Evolutionary conservation across 2,888 invertebrate species (phyloP).

Genomic region (Smittia aterrima): DNA sequence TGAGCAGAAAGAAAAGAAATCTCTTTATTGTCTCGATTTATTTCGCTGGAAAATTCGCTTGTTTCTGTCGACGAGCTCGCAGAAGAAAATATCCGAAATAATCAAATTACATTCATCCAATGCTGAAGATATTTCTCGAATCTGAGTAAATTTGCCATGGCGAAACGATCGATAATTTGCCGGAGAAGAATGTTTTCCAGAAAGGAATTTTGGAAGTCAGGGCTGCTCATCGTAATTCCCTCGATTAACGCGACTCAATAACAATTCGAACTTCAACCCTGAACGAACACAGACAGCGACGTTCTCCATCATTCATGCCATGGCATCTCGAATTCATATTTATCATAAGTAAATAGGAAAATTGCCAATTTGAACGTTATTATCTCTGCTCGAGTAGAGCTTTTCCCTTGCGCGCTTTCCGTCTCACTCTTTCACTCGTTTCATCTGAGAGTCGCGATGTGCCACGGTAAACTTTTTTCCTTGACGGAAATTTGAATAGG

Average conservation of each 20-base stretch:
- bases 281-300: neutral
- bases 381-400: constrained; percentile 35
- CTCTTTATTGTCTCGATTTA: constrained; percentile 12
- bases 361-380: constrained; percentile 41
- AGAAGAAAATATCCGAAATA: neutral
- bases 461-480: too few relatives aligned
- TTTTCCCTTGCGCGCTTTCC: neutral
- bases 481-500: constrained; percentile 38
- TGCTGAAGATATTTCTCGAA: neutral
- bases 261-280: neutral
- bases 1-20: neutral
- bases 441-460: too few relatives aligned
- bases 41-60: constrained; percentile 8
- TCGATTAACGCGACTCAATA: neutral
- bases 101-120: neutral
- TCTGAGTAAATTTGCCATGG: neutral
- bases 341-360: constrained; percentile 41
- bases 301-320: constrained; percentile 26
- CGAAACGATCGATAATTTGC: constrained; percentile 1
- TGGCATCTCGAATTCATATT: constrained; percentile 39
- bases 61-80: neutral
- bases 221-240: neutral
- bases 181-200: neutral
- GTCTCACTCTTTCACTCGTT: neutral
- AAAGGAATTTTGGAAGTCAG: too few relatives aligned